Conservation (phyloP, 23 tunicate genomes). For the Diplosoma virens region DNA sequence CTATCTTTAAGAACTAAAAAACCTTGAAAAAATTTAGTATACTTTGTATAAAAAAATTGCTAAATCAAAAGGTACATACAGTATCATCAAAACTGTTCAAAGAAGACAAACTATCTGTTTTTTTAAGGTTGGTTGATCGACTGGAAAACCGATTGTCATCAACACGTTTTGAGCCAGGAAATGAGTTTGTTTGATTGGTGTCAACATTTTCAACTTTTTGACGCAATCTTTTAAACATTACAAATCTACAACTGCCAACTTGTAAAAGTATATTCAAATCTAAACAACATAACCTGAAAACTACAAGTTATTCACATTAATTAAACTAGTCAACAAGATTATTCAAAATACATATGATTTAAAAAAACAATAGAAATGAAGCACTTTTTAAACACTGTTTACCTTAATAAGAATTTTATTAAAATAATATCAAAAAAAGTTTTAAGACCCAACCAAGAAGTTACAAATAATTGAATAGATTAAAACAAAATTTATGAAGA, state of each 20-base stretch:
- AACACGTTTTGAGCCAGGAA: neutral
- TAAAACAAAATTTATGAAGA: no score
- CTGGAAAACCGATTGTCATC: conserved; percentile 28
- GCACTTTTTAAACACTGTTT: no score
- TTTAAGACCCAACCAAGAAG: no score
- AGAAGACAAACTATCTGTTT: conserved; percentile 51
- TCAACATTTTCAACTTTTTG: conserved; percentile 61
- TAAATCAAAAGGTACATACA: no score
- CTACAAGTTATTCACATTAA: neutral
- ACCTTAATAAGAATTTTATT: no score
- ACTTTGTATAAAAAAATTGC: no score
- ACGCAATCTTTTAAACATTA: conserved; percentile 50
- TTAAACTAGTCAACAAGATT: neutral
- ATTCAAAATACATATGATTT: neutral
- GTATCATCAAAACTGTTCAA: conserved; percentile 63
- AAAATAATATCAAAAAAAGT: no score
- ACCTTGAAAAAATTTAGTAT: no score
- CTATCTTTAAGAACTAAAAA: no score
- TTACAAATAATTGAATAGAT: no score
- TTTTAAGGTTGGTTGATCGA: neutral
- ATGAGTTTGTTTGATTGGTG: neutral
- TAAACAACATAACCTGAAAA: neutral
- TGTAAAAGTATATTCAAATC: neutral
- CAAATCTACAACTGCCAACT: neutral
- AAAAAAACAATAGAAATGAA: no score